A percentile compares a stretch with the other conserved stretches of the same genome.
phyloP scores from a whole-genome alignment of 2,113 vertebrate genomes.

The Tapirus terrestris region DNA sequence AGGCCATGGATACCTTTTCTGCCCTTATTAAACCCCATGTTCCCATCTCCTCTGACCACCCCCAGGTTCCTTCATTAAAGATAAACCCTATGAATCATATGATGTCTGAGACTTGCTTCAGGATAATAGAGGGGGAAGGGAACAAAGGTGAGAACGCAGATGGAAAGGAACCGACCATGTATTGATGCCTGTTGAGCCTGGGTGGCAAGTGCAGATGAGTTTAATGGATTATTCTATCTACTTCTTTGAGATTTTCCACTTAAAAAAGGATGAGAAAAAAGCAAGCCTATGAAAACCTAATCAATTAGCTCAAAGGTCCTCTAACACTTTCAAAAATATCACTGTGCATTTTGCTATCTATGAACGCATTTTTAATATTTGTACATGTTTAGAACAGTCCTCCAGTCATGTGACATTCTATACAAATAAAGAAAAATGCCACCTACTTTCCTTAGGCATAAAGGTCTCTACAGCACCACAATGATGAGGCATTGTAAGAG shows the following conservation, averaged over 20 bases:
- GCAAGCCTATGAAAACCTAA: slow-evolving; percentile 6
- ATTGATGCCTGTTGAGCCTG: neutral
- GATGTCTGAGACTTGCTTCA: slow-evolving; percentile 31
- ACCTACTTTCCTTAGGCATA: slow-evolving; percentile 51
- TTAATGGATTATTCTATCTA: neutral
- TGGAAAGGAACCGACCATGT: neutral
- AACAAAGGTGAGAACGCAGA: slow-evolving; percentile 5
- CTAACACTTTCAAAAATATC: slow-evolving; percentile 9
- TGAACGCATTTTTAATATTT: slow-evolving; percentile 21
- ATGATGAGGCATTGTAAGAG: slow-evolving; percentile 55
- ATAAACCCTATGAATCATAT: slow-evolving; percentile 38
- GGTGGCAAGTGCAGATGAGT: neutral
- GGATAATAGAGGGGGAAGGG: neutral
- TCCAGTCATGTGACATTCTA: slow-evolving; percentile 5
- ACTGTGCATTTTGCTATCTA: neutral
- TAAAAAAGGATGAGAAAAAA: slow-evolving; percentile 12
- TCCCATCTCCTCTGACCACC: neutral
- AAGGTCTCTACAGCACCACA: slow-evolving; percentile 33
- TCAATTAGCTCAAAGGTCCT: slow-evolving; percentile 12
- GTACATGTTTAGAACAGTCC: slow-evolving; percentile 17
- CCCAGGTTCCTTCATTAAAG: slow-evolving; percentile 35
- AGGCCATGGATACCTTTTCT: neutral
- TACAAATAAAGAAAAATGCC: slow-evolving; percentile 43
- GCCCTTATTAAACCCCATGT: neutral
- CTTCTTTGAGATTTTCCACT: slow-evolving; percentile 2